Evolutionary conservation across 2,888 invertebrate genomes (phyloP), one percentile per base, ranked within the genome.

Genomic region (Andrena flavipes): DNA sequence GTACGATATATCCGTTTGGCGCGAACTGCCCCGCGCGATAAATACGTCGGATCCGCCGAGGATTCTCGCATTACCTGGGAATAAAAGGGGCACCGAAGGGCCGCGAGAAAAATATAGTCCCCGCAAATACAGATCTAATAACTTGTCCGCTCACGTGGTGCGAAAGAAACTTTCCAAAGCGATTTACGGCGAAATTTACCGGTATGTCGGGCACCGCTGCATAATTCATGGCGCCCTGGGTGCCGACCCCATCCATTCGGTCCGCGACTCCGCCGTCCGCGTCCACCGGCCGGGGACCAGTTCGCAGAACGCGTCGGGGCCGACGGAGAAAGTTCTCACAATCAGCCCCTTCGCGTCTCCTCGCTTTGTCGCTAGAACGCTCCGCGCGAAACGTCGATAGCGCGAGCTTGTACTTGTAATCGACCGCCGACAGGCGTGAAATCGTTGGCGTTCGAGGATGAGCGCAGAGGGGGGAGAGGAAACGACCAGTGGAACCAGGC

Each of bases 181-280:
- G 86, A 87, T 83, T 78, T 79, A 88, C 79, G 76, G 74, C 83
- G 86, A 87, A 87, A 87, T 87, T 87, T 86, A 87, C 76, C 84
- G 84, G 84, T 84, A 84, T 84, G 84, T 84, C 84, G 84, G 84
- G 84, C 84, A 84, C 70, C 84, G 84, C 84, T 84, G 84, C 84
- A 84, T 84, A 84, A 84, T 84, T 84, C 84, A 84, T 81, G 84
- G 84, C 84, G 84, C 84, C 84, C 84, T 84, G 84, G 84, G 84
- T 84, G 84, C 84, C 84, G 84, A 82, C 76, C 84, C 84, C 76
- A 75, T 87, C 85, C 84, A 80, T 82, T 86, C 63, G 74, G 64
- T 23, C 76, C 48, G 67, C 83, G 75, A 87, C 73, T 80, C 74
- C 42, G 42, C 42, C 42, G 42, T 42, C 42, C 42, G 77, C 76